A percentile compares a stretch with the other conserved stretches of the same genome.
phyloP scores from a whole-genome alignment of 2,797 vertebrate genomes.

The Pseudotriccus pelzelni region DNA sequence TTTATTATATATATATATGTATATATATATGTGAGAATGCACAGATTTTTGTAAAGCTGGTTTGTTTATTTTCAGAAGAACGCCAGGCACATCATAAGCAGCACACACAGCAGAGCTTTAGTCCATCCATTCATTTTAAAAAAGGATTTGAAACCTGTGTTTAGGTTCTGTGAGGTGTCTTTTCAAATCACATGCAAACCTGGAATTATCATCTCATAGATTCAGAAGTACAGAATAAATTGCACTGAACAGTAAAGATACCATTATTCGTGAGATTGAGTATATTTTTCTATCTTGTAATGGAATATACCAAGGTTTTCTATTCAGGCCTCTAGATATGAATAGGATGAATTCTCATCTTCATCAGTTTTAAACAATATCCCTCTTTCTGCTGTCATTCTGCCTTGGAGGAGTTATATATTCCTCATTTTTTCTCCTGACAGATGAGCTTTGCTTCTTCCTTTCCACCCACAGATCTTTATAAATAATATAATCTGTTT shows the following conservation, averaged over 20 bases:
- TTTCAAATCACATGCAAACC: neutral
- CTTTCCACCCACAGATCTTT: slow-evolving; percentile 59
- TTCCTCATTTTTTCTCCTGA: slow-evolving; percentile 38
- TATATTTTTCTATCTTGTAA: neutral
- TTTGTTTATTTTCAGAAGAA: neutral
- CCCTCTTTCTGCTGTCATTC: slow-evolving; percentile 35
- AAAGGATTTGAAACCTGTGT: neutral
- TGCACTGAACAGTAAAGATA: neutral
- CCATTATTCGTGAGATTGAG: neutral
- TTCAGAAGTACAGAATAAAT: neutral
- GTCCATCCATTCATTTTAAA: neutral
- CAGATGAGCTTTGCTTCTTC: slow-evolving; percentile 44
- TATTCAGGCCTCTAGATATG: neutral
- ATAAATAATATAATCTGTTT: slow-evolving; percentile 56
- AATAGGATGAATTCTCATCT: slow-evolving; percentile 17
- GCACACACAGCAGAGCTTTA: neutral
- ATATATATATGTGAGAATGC: neutral
- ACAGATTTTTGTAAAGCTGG: neutral
- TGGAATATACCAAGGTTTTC: neutral
- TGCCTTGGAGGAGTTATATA: slow-evolving; percentile 7
- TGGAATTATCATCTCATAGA: neutral
- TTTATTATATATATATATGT: neutral
- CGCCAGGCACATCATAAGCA: neutral
- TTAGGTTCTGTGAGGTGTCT: neutral
- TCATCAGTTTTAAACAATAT: slow-evolving; percentile 7